These are phyloP conservation scores for Himantopus leucocephalus DNA, from an alignment of 2,113 vertebrate species.

Conservation along the genomic window DNA sequence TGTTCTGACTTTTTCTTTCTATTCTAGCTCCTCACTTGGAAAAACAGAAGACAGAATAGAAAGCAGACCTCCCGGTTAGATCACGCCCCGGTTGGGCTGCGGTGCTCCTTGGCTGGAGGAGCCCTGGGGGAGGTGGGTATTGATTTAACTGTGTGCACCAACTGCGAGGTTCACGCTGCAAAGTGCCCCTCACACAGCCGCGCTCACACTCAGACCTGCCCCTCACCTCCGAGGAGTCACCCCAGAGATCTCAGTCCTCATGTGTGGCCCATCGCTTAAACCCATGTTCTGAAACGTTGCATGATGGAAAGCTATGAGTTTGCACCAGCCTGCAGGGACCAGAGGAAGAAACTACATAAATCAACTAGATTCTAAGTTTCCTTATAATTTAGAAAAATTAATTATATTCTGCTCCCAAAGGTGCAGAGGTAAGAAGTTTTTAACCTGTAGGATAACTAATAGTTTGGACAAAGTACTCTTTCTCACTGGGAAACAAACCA, in stretches of 20 bases:
- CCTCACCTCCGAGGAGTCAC: not conserved
- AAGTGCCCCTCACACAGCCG: not conserved
- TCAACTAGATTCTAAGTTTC: not conserved
- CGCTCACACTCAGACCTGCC: not conserved
- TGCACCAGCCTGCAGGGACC: not conserved
- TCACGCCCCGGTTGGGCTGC: fast-evolving
- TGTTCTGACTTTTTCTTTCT: not conserved
- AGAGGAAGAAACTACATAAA: not conserved
- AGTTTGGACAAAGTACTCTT: not conserved
- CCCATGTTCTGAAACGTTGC: not conserved
- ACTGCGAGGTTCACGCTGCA: not conserved
- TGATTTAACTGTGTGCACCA: not conserved
- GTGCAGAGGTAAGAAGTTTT: not conserved
- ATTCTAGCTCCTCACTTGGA: not conserved
- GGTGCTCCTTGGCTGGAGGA: not conserved
- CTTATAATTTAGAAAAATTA: not conserved
- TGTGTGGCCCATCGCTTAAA: not conserved
- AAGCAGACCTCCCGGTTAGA: not conserved
- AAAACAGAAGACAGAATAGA: not conserved
- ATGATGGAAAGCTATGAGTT: not conserved
- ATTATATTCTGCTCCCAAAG: not conserved
- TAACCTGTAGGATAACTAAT: not conserved
- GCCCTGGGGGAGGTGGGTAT: not conserved
- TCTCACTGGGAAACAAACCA: not conserved
- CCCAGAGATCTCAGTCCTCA: not conserved